phyloP scores from a whole-genome alignment of 2,888 invertebrate species.

The Calameuta pallipes region DNA sequence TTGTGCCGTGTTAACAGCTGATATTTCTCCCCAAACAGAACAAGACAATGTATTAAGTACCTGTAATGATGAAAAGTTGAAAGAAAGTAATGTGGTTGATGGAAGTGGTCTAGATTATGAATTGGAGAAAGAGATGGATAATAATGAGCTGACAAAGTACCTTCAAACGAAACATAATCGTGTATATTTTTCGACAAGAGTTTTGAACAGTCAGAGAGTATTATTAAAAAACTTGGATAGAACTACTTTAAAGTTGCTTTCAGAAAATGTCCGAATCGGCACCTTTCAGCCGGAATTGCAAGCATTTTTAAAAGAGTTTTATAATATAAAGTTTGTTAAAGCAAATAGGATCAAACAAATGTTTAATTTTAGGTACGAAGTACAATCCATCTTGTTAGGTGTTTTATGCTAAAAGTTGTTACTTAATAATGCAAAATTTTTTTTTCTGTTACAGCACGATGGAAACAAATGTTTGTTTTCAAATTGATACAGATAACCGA shows the following conservation, averaged over 20 bases:
- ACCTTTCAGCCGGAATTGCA: slow-evolving; percentile 70
- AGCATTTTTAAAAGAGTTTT: slow-evolving; percentile 40
- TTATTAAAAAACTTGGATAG: slow-evolving; percentile 73
- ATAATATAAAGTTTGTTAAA: slow-evolving; percentile 37
- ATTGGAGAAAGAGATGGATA: slow-evolving; percentile 1
- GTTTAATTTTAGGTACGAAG: slow-evolving; percentile 26
- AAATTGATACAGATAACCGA: slow-evolving; percentile 85
- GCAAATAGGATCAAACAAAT: slow-evolving; percentile 26
- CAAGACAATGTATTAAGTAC: not conserved
- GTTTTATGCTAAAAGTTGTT: not conserved
- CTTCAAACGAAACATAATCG: slow-evolving; percentile 71
- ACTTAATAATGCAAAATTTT: slow-evolving; percentile 4
- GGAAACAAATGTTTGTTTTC: slow-evolving; percentile 81
- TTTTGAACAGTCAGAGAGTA: slow-evolving; percentile 72
- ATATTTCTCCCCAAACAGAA: slow-evolving; percentile 6
- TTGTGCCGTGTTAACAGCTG: slow-evolving; percentile 36
- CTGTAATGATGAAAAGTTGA: not conserved
- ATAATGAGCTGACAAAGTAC: slow-evolving; percentile 19
- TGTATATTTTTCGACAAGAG: slow-evolving; percentile 79
- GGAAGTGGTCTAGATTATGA: not conserved
- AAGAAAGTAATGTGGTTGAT: not conserved
- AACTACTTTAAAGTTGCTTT: slow-evolving; percentile 74
- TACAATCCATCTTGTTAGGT: not conserved
- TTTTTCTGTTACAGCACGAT: slow-evolving; percentile 46
- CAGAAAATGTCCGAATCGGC: slow-evolving; percentile 75